These are phyloP conservation scores for Aphelinus atriplicis DNA, from an alignment of 1,140 invertebrate species.

Conservation along the genomic window DNA sequence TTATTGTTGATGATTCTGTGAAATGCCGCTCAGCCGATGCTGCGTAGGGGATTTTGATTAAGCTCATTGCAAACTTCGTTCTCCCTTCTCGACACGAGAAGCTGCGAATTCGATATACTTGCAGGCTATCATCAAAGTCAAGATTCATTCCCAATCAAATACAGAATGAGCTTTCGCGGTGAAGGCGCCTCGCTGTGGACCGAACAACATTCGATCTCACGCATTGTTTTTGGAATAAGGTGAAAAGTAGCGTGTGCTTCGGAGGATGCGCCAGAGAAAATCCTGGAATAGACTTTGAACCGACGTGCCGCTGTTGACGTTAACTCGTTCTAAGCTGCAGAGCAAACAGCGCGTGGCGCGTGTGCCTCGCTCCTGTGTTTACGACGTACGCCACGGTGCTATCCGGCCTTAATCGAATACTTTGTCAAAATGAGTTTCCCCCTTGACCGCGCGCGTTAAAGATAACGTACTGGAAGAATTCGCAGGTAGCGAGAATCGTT, in stretches of 20 bases:
- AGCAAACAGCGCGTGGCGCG: conserved; percentile 21
- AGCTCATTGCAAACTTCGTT: too few relatives aligned
- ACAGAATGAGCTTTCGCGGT: background rate
- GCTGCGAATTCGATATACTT: too few relatives aligned
- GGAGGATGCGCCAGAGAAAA: background rate
- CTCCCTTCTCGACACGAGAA: too few relatives aligned
- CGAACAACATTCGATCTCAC: background rate
- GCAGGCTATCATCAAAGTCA: too few relatives aligned
- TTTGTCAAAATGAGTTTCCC: conserved; percentile 5
- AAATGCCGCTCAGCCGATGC: background rate
- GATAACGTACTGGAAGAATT: too few relatives aligned
- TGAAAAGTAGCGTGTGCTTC: background rate
- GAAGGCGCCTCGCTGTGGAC: background rate
- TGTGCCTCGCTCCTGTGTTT: background rate
- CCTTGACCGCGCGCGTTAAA: background rate
- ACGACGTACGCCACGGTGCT: background rate
- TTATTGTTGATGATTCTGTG: background rate
- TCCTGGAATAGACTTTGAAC: conserved; percentile 4
- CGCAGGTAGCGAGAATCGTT: too few relatives aligned
- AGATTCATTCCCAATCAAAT: too few relatives aligned
- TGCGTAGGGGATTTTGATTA: background rate
- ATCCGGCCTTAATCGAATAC: conserved; percentile 13
- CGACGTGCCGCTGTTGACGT: conserved; percentile 25
- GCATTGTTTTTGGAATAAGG: background rate
- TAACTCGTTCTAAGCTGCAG: conserved; percentile 32